Base-by-base conservation (phyloP, 2,797 vertebrate genomes). In the Toxotes lorentzi region DNA sequence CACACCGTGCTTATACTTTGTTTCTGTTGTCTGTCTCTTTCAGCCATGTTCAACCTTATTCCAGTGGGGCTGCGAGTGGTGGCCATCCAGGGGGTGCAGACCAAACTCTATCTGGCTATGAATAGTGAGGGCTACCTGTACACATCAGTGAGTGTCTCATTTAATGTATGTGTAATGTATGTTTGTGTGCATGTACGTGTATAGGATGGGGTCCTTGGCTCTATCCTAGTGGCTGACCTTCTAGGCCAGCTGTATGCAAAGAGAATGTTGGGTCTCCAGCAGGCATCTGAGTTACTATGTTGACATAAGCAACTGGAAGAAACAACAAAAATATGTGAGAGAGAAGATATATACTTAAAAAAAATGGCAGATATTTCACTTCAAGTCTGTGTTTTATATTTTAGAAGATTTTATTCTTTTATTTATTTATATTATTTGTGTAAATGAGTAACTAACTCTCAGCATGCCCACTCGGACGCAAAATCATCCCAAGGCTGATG, bases 11-110 rank as follows among this genome's bases (percentile, higher is more conserved):
- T 81, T 41, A 65, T 45, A 14, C 11, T 70, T 35, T 76, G 0
- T 67, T 32, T 79, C 13, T 79, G 35, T 34, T 71, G 14, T 84
- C 2, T 11, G 0, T 89, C n/a, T 86, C 40, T 94, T 81, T 86
- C 90, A 99, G 98, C 97, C 90, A 94, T 97, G 93, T 99, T 99
- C 95, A 99, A 99, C 96, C 98, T 99, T 94, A 99, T 99, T 86
- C 98, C 98, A 57, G 98, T 99, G 95, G 98, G 98, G 90, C 96
- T 99, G 90, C 97, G 98, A 93, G 98, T 99, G 94, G 98, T 99
- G 95, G 98, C 98, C 87, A 99, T 99, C 94, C 98, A 99, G 93
- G 98, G 98, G 76, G 97, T 99, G 92, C 98, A 99, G 94, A 99
- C 97, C 88, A 99, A 99, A 93, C 93, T 99, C 56, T 99, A 99